phyloP scores from a whole-genome alignment of 2,888 invertebrate species.

The Miltochrista miniata region DNA sequence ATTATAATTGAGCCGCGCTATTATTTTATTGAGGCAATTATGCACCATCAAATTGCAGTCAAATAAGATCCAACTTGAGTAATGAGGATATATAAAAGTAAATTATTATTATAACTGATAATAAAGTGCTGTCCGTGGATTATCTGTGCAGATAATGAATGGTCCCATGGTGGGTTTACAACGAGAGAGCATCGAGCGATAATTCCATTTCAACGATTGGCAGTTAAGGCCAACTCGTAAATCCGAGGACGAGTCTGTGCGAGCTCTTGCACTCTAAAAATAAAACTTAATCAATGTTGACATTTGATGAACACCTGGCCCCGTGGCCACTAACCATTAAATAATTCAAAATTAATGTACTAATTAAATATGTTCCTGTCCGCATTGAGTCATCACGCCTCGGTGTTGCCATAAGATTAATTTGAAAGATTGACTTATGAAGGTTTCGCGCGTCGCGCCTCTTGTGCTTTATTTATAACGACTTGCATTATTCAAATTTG shows the following conservation, averaged over 20 bases:
- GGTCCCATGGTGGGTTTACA: conserved; percentile 68
- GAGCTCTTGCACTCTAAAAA: conserved; percentile 58
- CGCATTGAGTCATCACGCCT: conserved; percentile 74
- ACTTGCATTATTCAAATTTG: conserved; percentile 81
- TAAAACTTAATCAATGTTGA: conserved; percentile 80
- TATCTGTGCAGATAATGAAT: conserved; percentile 78
- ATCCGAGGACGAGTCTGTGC: conserved; percentile 52
- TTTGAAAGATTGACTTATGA: conserved; percentile 77
- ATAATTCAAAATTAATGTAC: conserved; percentile 79
- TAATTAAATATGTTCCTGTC: conserved; percentile 79
- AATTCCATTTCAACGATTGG: conserved; percentile 70
- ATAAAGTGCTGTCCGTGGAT: conserved; percentile 80
- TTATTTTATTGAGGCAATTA: conserved; percentile 75
- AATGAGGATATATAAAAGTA: conserved; percentile 81
- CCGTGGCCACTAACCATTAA: conserved; percentile 60
- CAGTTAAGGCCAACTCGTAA: conserved; percentile 76
- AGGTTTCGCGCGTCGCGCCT: conserved; percentile 66
- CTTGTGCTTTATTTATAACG: conserved; percentile 71
- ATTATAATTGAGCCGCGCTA: conserved; percentile 60
- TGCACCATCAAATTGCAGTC: conserved; percentile 71
- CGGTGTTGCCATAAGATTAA: conserved; percentile 72
- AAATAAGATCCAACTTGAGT: conserved; percentile 81
- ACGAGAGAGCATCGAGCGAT: conserved; percentile 67
- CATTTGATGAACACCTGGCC: conserved; percentile 80
- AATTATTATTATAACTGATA: conserved; percentile 83